These are phyloP conservation scores for Crax fasciolata DNA, from an alignment of 2,797 vertebrate species.

Conservation along the genomic window DNA sequence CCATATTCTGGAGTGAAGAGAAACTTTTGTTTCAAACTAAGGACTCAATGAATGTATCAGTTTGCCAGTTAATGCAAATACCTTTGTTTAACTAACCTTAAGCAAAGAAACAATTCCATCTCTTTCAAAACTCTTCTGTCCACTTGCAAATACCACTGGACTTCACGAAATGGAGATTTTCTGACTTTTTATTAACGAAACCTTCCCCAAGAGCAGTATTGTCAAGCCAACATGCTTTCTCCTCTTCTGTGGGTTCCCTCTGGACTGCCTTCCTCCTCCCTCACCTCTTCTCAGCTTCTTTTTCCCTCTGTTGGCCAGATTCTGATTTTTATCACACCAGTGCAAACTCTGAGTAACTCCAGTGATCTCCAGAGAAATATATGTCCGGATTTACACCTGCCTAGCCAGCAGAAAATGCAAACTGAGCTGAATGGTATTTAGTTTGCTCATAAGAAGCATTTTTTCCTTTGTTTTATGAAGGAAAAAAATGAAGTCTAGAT, in stretches of 20 bases:
- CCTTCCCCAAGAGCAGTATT: not conserved
- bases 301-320: not conserved
- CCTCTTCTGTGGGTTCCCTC: not conserved
- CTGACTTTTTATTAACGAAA: conserved; percentile 45
- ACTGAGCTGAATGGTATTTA: not conserved
- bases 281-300: not conserved
- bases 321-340: not conserved
- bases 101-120: conserved; percentile 1
- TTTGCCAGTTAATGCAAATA: not conserved
- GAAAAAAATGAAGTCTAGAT: not conserved
- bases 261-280: not conserved
- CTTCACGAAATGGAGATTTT: not conserved
- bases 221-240: not conserved
- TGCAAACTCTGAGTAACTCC: conserved; percentile 8
- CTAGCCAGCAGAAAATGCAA: conserved; percentile 33
- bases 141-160: not conserved
- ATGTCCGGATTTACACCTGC: conserved; percentile 22
- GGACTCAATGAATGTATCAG: not conserved
- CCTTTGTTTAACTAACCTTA: not conserved
- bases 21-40: not conserved
- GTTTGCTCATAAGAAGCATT: not conserved
- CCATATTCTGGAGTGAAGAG: not conserved
- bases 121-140: not conserved
- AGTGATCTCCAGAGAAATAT: conserved; percentile 35
- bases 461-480: not conserved